Evolutionary conservation across 2,113 vertebrate genomes (phyloP).

Genomic region (Tragelaphus imberbis): DNA sequence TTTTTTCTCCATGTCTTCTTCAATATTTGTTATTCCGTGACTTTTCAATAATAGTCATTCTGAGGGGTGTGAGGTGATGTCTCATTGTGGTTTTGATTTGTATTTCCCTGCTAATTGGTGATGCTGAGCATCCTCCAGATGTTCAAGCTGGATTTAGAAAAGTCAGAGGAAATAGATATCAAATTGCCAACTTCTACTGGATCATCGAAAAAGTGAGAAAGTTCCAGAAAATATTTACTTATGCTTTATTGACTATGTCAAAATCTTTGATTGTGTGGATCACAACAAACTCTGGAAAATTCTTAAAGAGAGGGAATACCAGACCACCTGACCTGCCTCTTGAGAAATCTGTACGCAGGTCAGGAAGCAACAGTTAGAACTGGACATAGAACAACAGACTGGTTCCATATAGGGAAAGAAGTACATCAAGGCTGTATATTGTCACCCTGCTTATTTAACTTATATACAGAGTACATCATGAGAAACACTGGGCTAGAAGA

Average conservation of each 20-base stretch:
- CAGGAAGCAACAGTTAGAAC: background rate
- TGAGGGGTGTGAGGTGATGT: background rate
- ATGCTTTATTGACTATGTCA: background rate
- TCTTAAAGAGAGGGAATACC: background rate
- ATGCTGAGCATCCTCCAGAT: background rate
- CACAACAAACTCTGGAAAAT: background rate
- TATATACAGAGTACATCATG: background rate
- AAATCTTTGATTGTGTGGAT: background rate
- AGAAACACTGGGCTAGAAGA: rapidly evolving
- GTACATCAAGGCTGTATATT: background rate
- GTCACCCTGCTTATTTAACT: background rate
- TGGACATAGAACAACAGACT: background rate
- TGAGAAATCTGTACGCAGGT: background rate
- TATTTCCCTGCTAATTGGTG: background rate
- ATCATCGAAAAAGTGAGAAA: background rate
- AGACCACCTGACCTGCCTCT: background rate
- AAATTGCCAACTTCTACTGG: background rate
- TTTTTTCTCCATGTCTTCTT: background rate
- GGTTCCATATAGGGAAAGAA: background rate
- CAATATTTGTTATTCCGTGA: background rate
- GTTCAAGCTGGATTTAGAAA: background rate
- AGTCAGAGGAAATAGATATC: background rate
- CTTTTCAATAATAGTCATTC: background rate
- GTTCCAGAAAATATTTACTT: background rate
- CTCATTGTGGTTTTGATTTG: background rate